Evolutionary conservation across 1,140 invertebrate species (phyloP).

Genomic region (Acyrthosiphon pisum): DNA sequence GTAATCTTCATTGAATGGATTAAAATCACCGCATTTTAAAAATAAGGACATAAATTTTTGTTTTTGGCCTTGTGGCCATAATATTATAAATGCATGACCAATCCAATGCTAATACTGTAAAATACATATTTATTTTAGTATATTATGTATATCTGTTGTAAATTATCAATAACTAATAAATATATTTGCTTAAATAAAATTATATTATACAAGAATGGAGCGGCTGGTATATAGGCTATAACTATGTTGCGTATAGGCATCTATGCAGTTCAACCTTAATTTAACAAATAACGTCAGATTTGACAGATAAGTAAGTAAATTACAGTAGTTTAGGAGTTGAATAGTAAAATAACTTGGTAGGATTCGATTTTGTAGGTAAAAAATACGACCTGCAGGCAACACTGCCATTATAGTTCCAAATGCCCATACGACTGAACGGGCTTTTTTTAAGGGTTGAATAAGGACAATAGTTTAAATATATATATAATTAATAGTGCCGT

Average conservation of each 20-base stretch:
- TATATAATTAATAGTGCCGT: too few species aligned
- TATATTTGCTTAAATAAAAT: too few species aligned
- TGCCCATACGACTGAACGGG: background rate
- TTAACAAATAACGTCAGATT: background rate
- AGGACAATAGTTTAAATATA: background rate
- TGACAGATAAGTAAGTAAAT: too few species aligned
- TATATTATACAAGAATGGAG: too few species aligned
- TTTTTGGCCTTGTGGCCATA: background rate
- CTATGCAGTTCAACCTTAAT: background rate
- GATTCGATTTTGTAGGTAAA: background rate
- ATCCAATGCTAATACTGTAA: background rate
- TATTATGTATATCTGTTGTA: background rate
- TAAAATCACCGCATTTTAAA: background rate
- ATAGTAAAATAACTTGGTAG: background rate
- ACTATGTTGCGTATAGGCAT: background rate
- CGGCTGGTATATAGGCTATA: too few species aligned
- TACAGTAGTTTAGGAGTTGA: background rate
- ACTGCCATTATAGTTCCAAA: background rate
- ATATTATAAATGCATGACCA: background rate
- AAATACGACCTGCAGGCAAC: background rate
- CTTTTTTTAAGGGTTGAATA: background rate
- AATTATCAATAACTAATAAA: background rate
- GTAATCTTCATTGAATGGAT: accelerated
- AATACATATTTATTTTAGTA: background rate
- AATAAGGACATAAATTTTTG: background rate